phyloP scores from a whole-genome alignment of 1,140 invertebrate species.

The Cydia fagiglandana region DNA sequence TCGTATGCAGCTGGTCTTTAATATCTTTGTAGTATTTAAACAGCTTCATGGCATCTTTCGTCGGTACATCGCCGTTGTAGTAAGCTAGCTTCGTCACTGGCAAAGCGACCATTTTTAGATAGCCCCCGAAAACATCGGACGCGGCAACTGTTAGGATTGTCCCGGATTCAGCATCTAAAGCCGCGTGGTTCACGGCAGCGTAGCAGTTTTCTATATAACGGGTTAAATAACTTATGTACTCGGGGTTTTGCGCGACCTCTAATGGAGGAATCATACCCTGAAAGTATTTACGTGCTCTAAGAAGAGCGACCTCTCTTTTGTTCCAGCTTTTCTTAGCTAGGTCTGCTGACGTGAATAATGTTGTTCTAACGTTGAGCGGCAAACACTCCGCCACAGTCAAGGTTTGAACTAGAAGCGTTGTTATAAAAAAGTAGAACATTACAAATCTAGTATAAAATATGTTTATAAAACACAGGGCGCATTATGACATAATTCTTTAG shows the following conservation, averaged over 20 bases:
- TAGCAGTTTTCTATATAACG: slow-evolving; percentile 36
- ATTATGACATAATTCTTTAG: background rate
- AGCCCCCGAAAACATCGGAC: slow-evolving; percentile 63
- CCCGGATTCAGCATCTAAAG: slow-evolving; percentile 39
- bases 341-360: background rate
- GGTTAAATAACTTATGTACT: background rate
- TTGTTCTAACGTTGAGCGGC: background rate
- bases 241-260: background rate
- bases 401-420: background rate
- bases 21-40: slow-evolving; percentile 55
- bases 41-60: slow-evolving; percentile 52
- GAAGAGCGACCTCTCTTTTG: background rate
- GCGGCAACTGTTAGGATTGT: slow-evolving; percentile 55
- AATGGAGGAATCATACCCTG: background rate
- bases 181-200: slow-evolving; percentile 47
- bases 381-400: background rate
- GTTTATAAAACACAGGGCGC: slow-evolving; percentile 23
- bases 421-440: slow-evolving; percentile 20
- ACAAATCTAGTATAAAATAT: slow-evolving; percentile 22
- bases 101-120: slow-evolving; percentile 59
- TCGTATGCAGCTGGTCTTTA: slow-evolving; percentile 54
- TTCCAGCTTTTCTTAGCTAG: background rate
- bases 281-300: slow-evolving; percentile 2
- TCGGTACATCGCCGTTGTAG: slow-evolving; percentile 58
- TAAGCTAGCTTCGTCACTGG: slow-evolving; percentile 62